Evolutionary conservation across 2,113 vertebrate species (phyloP), one percentile per base, ranked within the genome.

Genomic region (Caretta caretta): DNA sequence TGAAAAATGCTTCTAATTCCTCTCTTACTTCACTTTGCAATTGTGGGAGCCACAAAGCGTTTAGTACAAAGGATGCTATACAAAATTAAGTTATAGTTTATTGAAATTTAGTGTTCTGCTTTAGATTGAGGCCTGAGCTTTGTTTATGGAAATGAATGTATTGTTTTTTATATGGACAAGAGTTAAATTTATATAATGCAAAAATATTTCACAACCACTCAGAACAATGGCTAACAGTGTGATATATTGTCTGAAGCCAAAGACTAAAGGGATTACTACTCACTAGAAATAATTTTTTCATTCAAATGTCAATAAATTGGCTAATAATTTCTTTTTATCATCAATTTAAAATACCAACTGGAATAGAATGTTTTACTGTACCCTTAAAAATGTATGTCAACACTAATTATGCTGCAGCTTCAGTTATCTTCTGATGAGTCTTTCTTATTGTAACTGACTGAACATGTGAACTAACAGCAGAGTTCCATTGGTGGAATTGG

Each of bases 401-500:
- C 16, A 59, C 29, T 82, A 46, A 82, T 2, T 25, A 57, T 91
- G 65, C 10, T 46, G 6, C 31, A 84, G 80, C 17, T 9, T 69
- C 27, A n/a, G 17, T 69, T 69, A 35, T 19, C 65, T 69, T 87
- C 54, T 54, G 10, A 3, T 29, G 51, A 80, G 92, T n/a, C 0
- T 1, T 83, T 91, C 79, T 59, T 35, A 65, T 46, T 69, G 2
- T 59, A 90, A 69, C 24, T 42, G 48, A 48, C 0, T 56, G 24
- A 94, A 22, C 24, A 87, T 69, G 19, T 62, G 72, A 88, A 4
- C n/a, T 35, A 89, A 96, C 4, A 54, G 10, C 82, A 2, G 35
- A 8, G 92, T 31, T 93, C 91, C 83, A 83, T 56, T 92, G 72
- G 90, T 25, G 80, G 85, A 59, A 93, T 75, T 82, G 86, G 85